Conservation (phyloP, 2,888 invertebrate genomes). For the Hololepta plana region DNA sequence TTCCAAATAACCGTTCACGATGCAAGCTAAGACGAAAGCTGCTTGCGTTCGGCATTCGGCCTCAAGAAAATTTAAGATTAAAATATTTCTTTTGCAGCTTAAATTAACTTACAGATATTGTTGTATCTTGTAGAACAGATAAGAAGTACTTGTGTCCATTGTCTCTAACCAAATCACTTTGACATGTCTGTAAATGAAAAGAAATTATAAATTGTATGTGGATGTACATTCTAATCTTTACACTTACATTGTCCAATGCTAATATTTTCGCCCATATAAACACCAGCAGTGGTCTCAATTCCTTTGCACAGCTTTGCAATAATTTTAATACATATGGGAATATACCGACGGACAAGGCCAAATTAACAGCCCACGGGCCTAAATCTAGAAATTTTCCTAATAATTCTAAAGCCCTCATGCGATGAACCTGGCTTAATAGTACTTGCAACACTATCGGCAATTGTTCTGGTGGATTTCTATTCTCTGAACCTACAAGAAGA, state of each 20-base stretch:
- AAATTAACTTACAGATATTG: slow-evolving; percentile 50
- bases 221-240: not conserved
- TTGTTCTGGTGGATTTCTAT: slow-evolving; percentile 82
- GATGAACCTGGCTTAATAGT: slow-evolving; percentile 59
- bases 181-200: slow-evolving; percentile 56
- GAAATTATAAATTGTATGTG: not conserved
- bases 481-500: slow-evolving; percentile 34
- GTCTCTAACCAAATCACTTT: slow-evolving; percentile 86
- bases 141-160: slow-evolving; percentile 90
- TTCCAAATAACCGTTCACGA: slow-evolving; percentile 73
- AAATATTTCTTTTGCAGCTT: not conserved
- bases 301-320: slow-evolving; percentile 84
- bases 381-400: slow-evolving; percentile 87
- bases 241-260: slow-evolving; percentile 79
- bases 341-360: slow-evolving; percentile 92
- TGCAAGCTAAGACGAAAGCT: slow-evolving; percentile 85
- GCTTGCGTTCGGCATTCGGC: slow-evolving; percentile 81
- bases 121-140: slow-evolving; percentile 71
- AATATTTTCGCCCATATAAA: slow-evolving; percentile 99
- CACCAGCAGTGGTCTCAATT: slow-evolving; percentile 80
- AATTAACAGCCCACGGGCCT: slow-evolving; percentile 89
- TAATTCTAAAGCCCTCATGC: slow-evolving; percentile 84
- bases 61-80: slow-evolving; percentile 23
- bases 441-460: slow-evolving; percentile 93
- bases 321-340: slow-evolving; percentile 97